Base-by-base conservation (phyloP, 2,797 vertebrate genomes). In the Falco columbarius region DNA sequence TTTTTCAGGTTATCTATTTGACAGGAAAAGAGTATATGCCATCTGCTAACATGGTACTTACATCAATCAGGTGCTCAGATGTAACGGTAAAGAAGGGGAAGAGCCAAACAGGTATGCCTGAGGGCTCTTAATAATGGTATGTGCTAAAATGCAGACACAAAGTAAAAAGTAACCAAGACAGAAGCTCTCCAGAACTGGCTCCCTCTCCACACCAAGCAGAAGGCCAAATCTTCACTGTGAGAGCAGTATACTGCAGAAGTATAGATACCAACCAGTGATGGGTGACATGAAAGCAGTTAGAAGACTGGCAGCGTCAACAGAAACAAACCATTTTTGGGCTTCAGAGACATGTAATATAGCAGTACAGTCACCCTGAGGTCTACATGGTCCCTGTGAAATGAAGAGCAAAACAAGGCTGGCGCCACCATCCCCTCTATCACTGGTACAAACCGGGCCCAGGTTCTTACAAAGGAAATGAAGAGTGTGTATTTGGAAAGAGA, bases 1-100 rank as follows among this genome's bases (percentile, higher is more conserved):
- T 89, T 96, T 94, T 92, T 71, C 90, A 89, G 47, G 47, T 92
- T 93, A 85, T 85, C 81, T 80, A 18, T 80, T 76, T 93, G 90
- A 94, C 85, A 89, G 77, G 38, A 90, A 66, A 93, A 94, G 51
- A 96, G 49, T 70, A 96, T 76, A 55, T 80, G 67, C 92, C 86
- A 86, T 92, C 90, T 93, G 83, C 81, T 93, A 82, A 87, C 77
- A 34, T 29, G 44, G 46, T 67, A 12, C 89, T 94, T 85, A 24
- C 18, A 95, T 94, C 89, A 92, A 80, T 94, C 93, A 93, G 81
- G 74, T 71, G 81, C 71, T 67, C 81, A 87, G 36, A 49, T 1
- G 1, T 20, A 55, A 79, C 30, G 71, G 74, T 59, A 82, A 77
- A 68, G 80, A 81, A 91, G 36, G 18, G 77, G 22, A 72, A 80